A percentile compares a stretch with the other conserved stretches of the same genome.
These are phyloP conservation scores for Acanthornis magna DNA, from an alignment of 2,797 vertebrate species.

Conservation along the genomic window DNA sequence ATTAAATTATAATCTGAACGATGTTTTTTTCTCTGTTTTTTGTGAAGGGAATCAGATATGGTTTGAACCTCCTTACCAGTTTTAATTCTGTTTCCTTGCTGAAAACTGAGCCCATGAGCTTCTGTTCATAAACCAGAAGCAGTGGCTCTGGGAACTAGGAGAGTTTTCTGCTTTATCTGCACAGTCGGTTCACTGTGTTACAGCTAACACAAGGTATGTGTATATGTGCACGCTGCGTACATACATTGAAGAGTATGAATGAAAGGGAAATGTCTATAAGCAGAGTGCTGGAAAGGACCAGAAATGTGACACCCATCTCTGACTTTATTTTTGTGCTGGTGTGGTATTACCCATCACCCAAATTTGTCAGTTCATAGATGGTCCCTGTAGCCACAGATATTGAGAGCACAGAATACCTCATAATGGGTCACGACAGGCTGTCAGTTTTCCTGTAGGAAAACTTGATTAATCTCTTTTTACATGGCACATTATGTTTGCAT, in stretches of 20 bases:
- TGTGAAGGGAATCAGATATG: constrained; percentile 40
- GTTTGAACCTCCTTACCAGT: constrained; percentile 45
- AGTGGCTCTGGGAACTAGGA: background rate
- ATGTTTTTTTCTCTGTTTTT: constrained; percentile 30
- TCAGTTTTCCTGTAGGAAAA: constrained; percentile 44
- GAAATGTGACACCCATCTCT: background rate
- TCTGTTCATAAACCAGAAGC: constrained; percentile 14
- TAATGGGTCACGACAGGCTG: constrained; percentile 19
- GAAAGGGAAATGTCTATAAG: background rate
- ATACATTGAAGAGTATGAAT: background rate
- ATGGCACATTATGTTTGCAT: constrained; percentile 48
- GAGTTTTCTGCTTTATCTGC: constrained; percentile 6
- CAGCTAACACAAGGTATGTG: constrained; percentile 19
- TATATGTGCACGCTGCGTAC: background rate
- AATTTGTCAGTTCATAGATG: constrained; percentile 31
- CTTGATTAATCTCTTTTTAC: constrained; percentile 51
- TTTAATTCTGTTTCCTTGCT: constrained; percentile 63
- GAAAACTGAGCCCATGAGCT: constrained; percentile 42
- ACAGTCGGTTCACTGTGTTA: background rate
- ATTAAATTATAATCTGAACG: constrained; percentile 30
- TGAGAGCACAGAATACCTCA: background rate
- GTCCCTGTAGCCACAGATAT: background rate
- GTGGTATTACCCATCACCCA: background rate
- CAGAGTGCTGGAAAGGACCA: background rate
- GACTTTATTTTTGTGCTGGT: background rate